Base-by-base conservation (phyloP, 2,113 vertebrate species). In the Dromaius novaehollandiae region DNA sequence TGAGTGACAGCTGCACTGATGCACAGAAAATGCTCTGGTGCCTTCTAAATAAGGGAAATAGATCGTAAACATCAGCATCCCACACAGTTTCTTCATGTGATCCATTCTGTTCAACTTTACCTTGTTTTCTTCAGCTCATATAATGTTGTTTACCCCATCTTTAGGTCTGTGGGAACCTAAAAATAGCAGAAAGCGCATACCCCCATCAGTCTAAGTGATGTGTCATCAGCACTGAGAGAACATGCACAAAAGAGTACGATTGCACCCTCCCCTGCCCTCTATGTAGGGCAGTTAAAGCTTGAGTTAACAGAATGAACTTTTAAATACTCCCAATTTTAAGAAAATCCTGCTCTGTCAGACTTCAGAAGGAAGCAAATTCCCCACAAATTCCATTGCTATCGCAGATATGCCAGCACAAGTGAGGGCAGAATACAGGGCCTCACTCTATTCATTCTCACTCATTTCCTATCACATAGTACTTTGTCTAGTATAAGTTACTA, bases 351-450 rank as follows among this genome's bases (percentile, higher is more conserved):
- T 13, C 8, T n/a, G 15, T 78, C 34, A 53, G 65, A 48, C 9
- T 3, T 32, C 56, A 66, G 12, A 70, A 82, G 44, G 18, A 46
- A 75, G 53, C 26, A 84, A 44, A 56, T 89, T 89, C 20, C 73
- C 11, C 26, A 20, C 32, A 26, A 60, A 78, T 60, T 65, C 21
- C 24, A 5, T 18, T 1, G 0, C 53, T 28, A 13, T 15, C n/a
- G 25, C 65, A 60, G 56, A 20, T 0, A 2, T 0, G 0, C 5
- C 60, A 70, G 21, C 21, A 5, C n/a, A 13, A 7, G 40, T 16
- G 0, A 38, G 42, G 28, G 51, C 40, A 19, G 28, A 28, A 22
- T 55, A 22, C 4, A 11, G 24, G 14, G 7, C 34, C 3, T 17
- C 38, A 7, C 38, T 38, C 7, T 38, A 38, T 38, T 38, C 44